These are phyloP conservation scores for Periophthalmodon schlosseri DNA, from an alignment of 2,113 vertebrate genomes.

Conservation along the genomic window DNA sequence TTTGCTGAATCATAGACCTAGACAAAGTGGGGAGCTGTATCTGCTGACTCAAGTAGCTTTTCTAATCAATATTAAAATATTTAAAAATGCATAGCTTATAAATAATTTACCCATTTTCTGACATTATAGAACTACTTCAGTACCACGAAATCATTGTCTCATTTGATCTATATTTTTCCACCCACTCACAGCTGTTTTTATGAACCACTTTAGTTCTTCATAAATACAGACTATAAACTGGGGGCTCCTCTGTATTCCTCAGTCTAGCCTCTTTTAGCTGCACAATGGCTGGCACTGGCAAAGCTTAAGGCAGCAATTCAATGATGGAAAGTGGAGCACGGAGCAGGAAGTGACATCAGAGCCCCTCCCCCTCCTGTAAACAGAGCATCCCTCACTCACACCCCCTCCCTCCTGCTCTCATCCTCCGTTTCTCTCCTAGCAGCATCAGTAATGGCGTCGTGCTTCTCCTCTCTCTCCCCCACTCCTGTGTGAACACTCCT, in stretches of 20 bases:
- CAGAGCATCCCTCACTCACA: constrained; percentile 14
- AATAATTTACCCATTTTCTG: neutral
- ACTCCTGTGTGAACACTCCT: constrained; percentile 24
- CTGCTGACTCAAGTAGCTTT: neutral
- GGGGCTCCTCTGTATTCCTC: neutral
- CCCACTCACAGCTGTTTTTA: neutral
- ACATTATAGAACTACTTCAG: neutral
- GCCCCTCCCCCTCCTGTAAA: constrained; percentile 1
- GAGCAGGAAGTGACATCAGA: constrained; percentile 20
- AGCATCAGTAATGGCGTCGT: constrained; percentile 75
- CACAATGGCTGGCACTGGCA: constrained; percentile 9
- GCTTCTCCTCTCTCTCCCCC: constrained; percentile 47
- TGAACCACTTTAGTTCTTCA: neutral
- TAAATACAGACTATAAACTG: neutral
- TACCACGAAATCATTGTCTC: neutral
- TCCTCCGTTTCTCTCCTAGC: constrained; percentile 19
- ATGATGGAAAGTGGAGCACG: constrained; percentile 31
- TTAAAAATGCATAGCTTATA: neutral
- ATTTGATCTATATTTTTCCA: neutral
- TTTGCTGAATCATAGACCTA: neutral
- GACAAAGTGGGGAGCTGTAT: neutral
- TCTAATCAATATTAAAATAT: neutral
- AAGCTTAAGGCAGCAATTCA: neutral
- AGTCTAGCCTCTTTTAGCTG: neutral
- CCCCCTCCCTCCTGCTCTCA: neutral